Conservation (phyloP, 2,113 vertebrate species). For the Oncorhynchus nerka region DNA sequence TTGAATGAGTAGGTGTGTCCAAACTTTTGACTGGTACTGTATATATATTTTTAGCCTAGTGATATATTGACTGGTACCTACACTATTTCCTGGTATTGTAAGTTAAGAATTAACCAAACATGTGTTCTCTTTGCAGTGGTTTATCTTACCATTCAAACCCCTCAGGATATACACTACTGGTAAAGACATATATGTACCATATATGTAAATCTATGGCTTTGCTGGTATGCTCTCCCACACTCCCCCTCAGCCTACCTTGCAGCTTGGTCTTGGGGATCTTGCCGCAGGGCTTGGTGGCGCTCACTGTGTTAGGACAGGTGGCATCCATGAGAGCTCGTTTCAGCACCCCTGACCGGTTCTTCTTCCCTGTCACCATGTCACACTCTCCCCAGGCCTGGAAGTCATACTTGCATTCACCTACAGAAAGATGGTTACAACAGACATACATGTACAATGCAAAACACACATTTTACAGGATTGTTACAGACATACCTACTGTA, state of each 20-base stretch:
- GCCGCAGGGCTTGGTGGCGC: constrained; percentile 91
- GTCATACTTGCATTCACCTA: constrained; percentile 96
- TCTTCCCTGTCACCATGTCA: constrained; percentile 86
- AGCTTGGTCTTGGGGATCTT: constrained; percentile 91
- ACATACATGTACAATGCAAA: constrained; percentile 70
- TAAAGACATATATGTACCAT: neutral
- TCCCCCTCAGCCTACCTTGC: constrained; percentile 78
- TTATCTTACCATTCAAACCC: too few relatives aligned
- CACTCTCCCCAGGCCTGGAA: constrained; percentile 97
- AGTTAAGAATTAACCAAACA: neutral
- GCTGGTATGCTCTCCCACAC: neutral
- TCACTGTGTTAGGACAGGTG: constrained; percentile 86
- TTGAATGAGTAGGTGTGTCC: too few relatives aligned
- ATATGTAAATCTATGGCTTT: neutral
- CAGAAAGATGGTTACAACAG: constrained; percentile 6
- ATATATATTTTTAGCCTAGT: too few relatives aligned
- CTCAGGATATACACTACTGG: too few relatives aligned
- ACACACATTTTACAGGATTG: constrained; percentile 54
- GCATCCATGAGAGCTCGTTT: constrained; percentile 94
- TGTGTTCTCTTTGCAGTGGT: too few relatives aligned
- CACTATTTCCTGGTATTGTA: neutral
- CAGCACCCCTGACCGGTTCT: constrained; percentile 87
- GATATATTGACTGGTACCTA: too few relatives aligned
- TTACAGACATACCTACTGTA: constrained; percentile 32
- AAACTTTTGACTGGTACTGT: too few relatives aligned